Conservation (phyloP, 2,888 invertebrate genomes). For the Drosophila falleni region DNA sequence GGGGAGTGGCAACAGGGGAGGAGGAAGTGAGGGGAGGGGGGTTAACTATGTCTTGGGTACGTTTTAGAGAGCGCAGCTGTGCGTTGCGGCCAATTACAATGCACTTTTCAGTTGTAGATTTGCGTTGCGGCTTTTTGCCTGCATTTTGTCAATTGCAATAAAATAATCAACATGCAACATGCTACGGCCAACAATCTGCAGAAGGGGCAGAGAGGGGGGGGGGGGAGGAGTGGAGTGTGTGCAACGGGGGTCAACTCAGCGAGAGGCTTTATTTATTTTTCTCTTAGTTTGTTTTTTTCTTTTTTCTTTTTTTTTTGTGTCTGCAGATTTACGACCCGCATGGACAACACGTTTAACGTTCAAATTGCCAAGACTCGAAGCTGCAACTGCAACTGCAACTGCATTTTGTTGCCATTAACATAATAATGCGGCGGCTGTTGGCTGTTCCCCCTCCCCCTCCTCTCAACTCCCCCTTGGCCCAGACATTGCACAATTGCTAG, state of each 20-base stretch:
- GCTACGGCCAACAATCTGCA: conserved; percentile 20
- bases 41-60: conserved; percentile 28
- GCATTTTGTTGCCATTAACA: conserved; percentile 77
- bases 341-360: conserved; percentile 71
- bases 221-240: no score
- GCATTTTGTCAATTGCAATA: conserved; percentile 80
- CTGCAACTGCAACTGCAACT: conserved; percentile 69
- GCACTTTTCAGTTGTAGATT: conserved; percentile 51
- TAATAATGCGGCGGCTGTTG: conserved; percentile 65
- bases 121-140: conserved; percentile 39
- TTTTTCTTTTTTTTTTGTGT: conserved; percentile 28
- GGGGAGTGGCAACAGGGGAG: not conserved
- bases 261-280: conserved; percentile 47
- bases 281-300: conserved; percentile 18
- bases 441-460: not conserved
- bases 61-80: conserved; percentile 64
- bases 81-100: conserved; percentile 71
- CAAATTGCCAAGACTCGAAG: conserved; percentile 45
- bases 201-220: no score
- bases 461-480: conserved; percentile 6
- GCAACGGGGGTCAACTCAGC: conserved; percentile 8
- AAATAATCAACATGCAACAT: conserved; percentile 79
- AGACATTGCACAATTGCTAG: conserved; percentile 59
- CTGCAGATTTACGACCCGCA: conserved; percentile 76
- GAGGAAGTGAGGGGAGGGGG: not conserved